Evolutionary conservation across 2,113 vertebrate genomes (phyloP), one percentile per base, ranked within the genome.

Genomic region (Sapajus apella): DNA sequence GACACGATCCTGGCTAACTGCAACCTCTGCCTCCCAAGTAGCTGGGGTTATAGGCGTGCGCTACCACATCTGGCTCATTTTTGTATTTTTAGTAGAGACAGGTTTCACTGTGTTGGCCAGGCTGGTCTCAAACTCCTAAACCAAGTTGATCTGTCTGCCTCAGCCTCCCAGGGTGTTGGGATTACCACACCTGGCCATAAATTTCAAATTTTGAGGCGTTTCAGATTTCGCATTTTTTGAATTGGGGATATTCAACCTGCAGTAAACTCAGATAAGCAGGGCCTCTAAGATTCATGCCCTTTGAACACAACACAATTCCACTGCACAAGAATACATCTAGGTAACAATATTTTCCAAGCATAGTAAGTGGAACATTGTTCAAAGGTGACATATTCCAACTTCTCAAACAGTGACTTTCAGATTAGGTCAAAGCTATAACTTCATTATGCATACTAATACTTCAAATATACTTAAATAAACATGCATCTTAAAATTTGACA

Each of bases 381-480:
- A 76, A 52, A 95, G 13, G 10, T 47, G 32, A 88, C 27, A 79
- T 89, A 58, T 92, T 75, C 68, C 77, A 92, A 82, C 25, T 80
- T 40, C 52, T 80, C 35, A 40, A 16, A 73, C 14, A 56, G 18
- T 84, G 32, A 91, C 79, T 94, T 92, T 35, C 7, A 91, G 18
- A 43, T 52, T 68, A 70, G 43, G 7, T 89, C 35, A 92, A 87
- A 88, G 18, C 9, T 92, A 0, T 72, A 95, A 70, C 21, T 82
- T 70, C 32, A 77, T 47, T 77, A 93, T 37, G 18, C 2, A 92
- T 18, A 90, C 37, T 64, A 95, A 16, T 86, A 73, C 4, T 87
- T 52, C 77, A 52, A 95, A 35, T 72, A 85, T 81, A 72, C 84
- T 88, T 92, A 95, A 87, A 76, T 87, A 70, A 43, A 93, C 52